phyloP scores from a whole-genome alignment of 2,113 vertebrate species.

The Campylomormyrus tamandua region DNA sequence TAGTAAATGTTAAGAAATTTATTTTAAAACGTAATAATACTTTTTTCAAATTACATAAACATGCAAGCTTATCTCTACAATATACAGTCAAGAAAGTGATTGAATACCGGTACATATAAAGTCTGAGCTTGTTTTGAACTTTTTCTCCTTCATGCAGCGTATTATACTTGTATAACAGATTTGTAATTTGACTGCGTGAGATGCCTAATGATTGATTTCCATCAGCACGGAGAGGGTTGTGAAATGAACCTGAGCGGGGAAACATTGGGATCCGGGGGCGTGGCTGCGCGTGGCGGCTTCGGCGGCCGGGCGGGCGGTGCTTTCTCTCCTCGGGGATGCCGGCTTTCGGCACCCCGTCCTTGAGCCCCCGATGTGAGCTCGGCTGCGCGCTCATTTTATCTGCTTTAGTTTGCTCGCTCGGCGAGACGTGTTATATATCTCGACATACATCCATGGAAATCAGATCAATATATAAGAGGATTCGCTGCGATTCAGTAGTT shows the following conservation, averaged over 20 bases:
- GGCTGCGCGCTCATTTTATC: not conserved
- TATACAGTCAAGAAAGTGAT: not conserved
- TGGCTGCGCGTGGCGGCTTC: not conserved
- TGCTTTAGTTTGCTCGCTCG: not conserved
- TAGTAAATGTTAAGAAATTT: not conserved
- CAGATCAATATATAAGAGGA: not conserved
- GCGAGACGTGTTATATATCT: not conserved
- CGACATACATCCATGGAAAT: not conserved
- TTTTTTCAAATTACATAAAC: not conserved
- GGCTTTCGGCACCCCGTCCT: slow-evolving; percentile 30
- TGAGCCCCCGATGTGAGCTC: slow-evolving; percentile 16
- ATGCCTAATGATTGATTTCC: not conserved
- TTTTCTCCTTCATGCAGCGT: not conserved
- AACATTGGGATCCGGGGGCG: not conserved
- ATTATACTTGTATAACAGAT: not conserved
- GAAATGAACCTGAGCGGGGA: slow-evolving; percentile 1
- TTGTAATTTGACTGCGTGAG: not conserved
- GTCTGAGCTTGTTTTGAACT: not conserved
- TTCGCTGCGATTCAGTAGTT: not conserved
- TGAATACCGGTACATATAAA: not conserved
- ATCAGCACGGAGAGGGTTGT: not conserved
- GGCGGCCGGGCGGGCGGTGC: not conserved
- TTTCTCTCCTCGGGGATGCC: not conserved
- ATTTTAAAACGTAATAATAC: not conserved
- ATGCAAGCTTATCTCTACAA: not conserved